Base-by-base conservation (phyloP, 1,140 invertebrate genomes). In the Drosophila neocordata region DNA sequence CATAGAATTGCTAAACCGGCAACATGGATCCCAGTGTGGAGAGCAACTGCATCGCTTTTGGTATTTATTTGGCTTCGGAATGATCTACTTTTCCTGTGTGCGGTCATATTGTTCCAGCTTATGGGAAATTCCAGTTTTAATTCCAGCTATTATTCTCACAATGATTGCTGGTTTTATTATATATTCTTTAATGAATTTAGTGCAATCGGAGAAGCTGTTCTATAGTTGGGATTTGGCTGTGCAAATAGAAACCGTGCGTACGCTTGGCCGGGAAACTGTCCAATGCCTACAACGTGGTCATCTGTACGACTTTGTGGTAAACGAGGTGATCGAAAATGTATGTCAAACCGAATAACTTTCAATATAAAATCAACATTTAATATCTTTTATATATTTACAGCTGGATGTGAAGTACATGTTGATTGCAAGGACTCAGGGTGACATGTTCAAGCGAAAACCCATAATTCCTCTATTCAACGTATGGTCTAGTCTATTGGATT, bases 261-360 rank as follows among this genome's bases (percentile, higher is more conserved):
- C 90, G 57, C 70, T 92, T 65, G 91, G 89, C 8, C 79, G 90
- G 35, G 57, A 78, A 22, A 91, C 77, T 8, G 84, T 90, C 7
- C 91, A 77, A 38, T 80, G 91, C 68, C 93, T 94, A 73, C 91
- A 94, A 74, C 92, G 92, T 81, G 91, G 92, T 7, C 91, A 83
- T 53, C 90, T 94, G n/a, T 84, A 93, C 59, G 93, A 93, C 82
- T 82, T 94, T 63, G 93, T 94, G 65, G 93, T 94, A 13, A 94
- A 94, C 82, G 94, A 94, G 92, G 94, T 94, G 31, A 93, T 94
- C 68, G 92, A 91, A 67, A 92, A 93, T 88, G 94, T 94, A 87
- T 72, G 82, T 31, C 22, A 15, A 24, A 4, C 1, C 1, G 37
- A 1, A 48, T 48, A 1, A 3, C 24, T 6, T 24, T 41, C n/a